These are phyloP conservation scores for Diadophis punctatus DNA, from an alignment of 2,113 vertebrate genomes.

Conservation along the genomic window DNA sequence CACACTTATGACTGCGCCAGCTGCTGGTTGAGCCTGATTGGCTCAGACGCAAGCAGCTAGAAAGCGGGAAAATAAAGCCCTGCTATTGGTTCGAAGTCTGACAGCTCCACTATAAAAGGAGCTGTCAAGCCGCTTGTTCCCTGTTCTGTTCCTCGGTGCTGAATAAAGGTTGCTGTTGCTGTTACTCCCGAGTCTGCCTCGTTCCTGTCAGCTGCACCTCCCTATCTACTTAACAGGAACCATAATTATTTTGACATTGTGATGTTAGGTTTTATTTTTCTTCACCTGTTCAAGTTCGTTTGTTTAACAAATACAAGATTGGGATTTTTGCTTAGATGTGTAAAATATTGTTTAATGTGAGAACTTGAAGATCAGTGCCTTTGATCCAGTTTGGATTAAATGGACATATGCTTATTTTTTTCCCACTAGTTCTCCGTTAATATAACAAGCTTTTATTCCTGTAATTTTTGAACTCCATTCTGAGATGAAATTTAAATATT, in stretches of 20 bases:
- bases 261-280: slow-evolving; percentile 1
- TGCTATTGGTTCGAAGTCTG: too few relatives aligned
- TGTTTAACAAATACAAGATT: neutral
- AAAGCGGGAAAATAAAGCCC: too few relatives aligned
- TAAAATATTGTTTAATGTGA: slow-evolving; percentile 12
- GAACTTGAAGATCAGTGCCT: neutral
- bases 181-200: too few relatives aligned
- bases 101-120: too few relatives aligned
- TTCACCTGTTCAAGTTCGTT: neutral
- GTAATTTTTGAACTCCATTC: neutral
- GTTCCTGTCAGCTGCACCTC: too few relatives aligned
- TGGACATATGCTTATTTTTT: neutral
- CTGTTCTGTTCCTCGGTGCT: too few relatives aligned
- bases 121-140: too few relatives aligned
- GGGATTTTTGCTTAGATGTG: neutral
- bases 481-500: slow-evolving; percentile 4
- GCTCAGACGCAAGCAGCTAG: too few relatives aligned
- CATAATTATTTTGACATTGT: neutral
- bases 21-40: too few relatives aligned
- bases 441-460: neutral
- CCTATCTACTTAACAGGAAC: too few relatives aligned
- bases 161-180: too few relatives aligned
- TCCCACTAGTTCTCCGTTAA: slow-evolving; percentile 13
- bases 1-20: too few relatives aligned
- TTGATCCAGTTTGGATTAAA: slow-evolving; percentile 1